Base-by-base conservation (phyloP, 1,140 invertebrate genomes). In the Sipha flava region DNA sequence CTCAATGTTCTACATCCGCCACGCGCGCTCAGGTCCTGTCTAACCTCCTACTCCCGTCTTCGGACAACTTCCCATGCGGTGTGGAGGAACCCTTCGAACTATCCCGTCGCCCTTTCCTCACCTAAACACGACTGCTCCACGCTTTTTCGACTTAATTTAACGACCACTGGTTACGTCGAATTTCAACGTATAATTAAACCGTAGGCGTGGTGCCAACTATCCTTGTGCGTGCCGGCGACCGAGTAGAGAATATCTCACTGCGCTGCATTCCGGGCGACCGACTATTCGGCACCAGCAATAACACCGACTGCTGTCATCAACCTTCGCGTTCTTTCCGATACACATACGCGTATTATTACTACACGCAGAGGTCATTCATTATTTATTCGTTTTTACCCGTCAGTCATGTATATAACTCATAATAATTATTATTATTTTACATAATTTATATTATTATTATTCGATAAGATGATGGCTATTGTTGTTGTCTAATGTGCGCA, bases 141-240 rank as follows among this genome's bases (percentile, higher is more conserved):
- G n/a, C n/a, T n/a, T n/a, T n/a, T n/a, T n/a, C n/a, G n/a, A n/a
- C n/a, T n/a, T n/a, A n/a, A n/a, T 73, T 57, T 75, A 10, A 57
- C 31, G 2, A 59, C 34, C 73, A 77, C 73, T 57, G 34, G 49
- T 37, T 45, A 18, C 7, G 31, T 3, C 64, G 64, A 45, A 43
- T 66, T 43, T 43, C 47, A 1, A 52, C 70, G 47, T 73, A 54
- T 43, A 43, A 77, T 77, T 77, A 59, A 59, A 77, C 6, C 21
- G 31, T 77, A 59, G 73, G 73, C 73, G 52, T n/a, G 73, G 52
- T 57, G 73, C 73, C 73, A 77, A 75, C 45, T 21, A 72, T 73
- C 18, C 23, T 7, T 16, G 52, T 26, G 21, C 21, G 7, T 2
- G 45, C n/a, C 7, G 29, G 2, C 23, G 54, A 10, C 23, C 5